Evolutionary conservation across 2,797 vertebrate genomes (phyloP), one percentile per base, ranked within the genome.

Genomic region (Trematomus bernacchii): DNA sequence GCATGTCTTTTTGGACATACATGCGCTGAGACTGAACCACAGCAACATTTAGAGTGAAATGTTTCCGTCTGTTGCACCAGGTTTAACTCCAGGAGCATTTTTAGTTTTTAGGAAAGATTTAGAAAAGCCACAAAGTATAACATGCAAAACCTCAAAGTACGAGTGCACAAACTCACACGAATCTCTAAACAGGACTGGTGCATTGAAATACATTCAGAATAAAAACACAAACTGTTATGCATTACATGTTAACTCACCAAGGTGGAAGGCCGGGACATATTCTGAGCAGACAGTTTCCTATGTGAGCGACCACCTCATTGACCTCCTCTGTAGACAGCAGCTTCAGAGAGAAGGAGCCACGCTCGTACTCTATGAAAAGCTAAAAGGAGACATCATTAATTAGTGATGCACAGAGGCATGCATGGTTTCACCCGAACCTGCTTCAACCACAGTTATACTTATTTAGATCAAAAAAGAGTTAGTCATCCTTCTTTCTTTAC

Each of bases 261-360:
- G 97, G 98, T 7, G 97, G 96, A 6, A 97, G 85, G 81, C 97
- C 96, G 0, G 98, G 98, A 89, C 98, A 98, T 93, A 99, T 97
- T 94, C 94, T 97, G 84, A 95, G 94, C 73, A 99, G 91, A 87
- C 96, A 97, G 88, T 95, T 96, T 80, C 98, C 98, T 0, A 99
- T 95, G 86, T 99, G 96, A 10, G 94, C 96, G 79, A 99, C 94
- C 83, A 98, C 96, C 12, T 99, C 97, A 0, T 95, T 96, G 77
- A 97, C 97, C 43, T 99, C 98, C 63, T 99, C 98, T 0, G 95
- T 94, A 1, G 96, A 96, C 0, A 91, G 91, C 94, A 98, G 95
- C 93, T 96, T 98, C 95, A 99, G 92, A 43, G 97, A 97, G 78
- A 98, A 88, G 85, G 83, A 95, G 79, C 95, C 95, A 37, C 96